Conservation (phyloP, 2,888 invertebrate species). For the Falcaria lacertinaria region DNA sequence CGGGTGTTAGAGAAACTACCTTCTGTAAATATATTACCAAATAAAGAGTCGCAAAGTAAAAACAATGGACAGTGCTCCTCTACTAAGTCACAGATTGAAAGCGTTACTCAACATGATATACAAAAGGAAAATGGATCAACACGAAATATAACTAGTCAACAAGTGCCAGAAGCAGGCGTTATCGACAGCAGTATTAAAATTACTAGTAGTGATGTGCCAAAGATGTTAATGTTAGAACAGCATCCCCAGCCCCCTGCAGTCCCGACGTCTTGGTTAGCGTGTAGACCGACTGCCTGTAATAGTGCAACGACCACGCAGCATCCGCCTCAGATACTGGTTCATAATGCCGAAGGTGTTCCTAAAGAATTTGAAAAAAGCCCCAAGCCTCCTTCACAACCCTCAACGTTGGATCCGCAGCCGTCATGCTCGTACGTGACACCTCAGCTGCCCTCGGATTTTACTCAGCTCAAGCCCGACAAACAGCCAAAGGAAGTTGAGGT, state of each 20-base stretch:
- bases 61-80: conserved; percentile 16
- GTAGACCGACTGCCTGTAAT: conserved; percentile 31
- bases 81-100: conserved; percentile 7
- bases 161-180: conserved; percentile 18
- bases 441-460: conserved; percentile 30
- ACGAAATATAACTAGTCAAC: conserved; percentile 18
- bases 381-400: conserved; percentile 35
- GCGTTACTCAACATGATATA: conserved; percentile 3
- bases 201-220: conserved; percentile 20
- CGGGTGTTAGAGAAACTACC: conserved; percentile 35
- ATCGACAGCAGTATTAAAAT: conserved; percentile 25
- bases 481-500: conserved; percentile 74
- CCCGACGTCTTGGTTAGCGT: conserved; percentile 61
- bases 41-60: conserved; percentile 19
- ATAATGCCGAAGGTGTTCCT: conserved; percentile 44
- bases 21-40: conserved; percentile 26
- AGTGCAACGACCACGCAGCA: conserved; percentile 30
- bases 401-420: conserved; percentile 48
- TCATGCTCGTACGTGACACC: conserved; percentile 63
- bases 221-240: conserved; percentile 28
- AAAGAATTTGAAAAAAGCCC: conserved; percentile 36
- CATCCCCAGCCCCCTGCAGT: conserved; percentile 64
- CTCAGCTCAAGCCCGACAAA: conserved; percentile 60
- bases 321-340: conserved; percentile 55
- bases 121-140: conserved; percentile 18